A percentile compares a stretch with the other conserved stretches of the same genome.
Conservation (phyloP, 92 coral and sea anemone species). For the Siderastrea radians region DNA sequence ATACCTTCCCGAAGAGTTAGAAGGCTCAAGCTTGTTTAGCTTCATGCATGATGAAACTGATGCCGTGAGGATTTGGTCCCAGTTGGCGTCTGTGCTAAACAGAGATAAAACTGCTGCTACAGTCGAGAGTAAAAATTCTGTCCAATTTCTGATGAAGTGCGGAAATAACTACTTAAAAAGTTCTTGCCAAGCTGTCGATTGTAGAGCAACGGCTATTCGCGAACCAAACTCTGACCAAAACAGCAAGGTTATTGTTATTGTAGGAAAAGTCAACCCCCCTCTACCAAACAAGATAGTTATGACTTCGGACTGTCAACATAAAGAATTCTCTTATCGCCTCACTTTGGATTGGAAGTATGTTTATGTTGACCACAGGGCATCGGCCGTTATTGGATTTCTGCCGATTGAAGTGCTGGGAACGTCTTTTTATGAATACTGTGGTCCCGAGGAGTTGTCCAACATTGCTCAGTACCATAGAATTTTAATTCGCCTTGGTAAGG, state of each 20-base stretch:
- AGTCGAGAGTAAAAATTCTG: background rate
- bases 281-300: conserved; percentile 25
- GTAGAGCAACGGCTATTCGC: conserved; percentile 4
- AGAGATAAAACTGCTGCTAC: background rate
- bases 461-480: conserved; percentile 61
- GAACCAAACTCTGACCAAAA: background rate
- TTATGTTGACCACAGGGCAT: conserved; percentile 47
- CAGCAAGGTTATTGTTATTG: conserved; percentile 2
- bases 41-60: conserved; percentile 45
- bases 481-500: conserved; percentile 58
- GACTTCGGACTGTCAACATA: conserved; percentile 23
- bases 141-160: conserved; percentile 20
- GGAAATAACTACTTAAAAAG: conserved; percentile 7
- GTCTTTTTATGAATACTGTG: conserved; percentile 55
- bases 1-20: conserved; percentile 38
- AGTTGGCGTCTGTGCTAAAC: background rate
- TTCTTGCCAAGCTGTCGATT: background rate
- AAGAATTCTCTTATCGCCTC: conserved; percentile 63
- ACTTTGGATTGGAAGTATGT: conserved; percentile 68
- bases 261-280: conserved; percentile 29
- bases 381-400: conserved; percentile 55
- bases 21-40: conserved; percentile 43
- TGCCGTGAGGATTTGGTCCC: conserved; percentile 21
- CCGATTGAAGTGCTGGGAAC: conserved; percentile 56
- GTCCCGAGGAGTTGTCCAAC: conserved; percentile 59